phyloP scores from a whole-genome alignment of 2,888 invertebrate genomes.

The Celastrina argiolus region DNA sequence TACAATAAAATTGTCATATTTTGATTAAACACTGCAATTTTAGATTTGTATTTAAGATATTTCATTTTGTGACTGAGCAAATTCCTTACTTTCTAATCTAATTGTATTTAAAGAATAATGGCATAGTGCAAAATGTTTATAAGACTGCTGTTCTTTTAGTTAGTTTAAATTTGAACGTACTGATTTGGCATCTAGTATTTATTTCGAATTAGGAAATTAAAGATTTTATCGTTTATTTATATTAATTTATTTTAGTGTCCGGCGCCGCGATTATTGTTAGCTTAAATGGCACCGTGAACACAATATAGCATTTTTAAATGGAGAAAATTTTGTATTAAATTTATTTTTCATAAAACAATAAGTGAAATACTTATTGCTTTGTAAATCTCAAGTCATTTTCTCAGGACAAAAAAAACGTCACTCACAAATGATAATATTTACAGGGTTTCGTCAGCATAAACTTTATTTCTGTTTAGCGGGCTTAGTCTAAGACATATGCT shows the following conservation, averaged over 20 bases:
- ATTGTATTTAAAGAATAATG: constrained; percentile 5
- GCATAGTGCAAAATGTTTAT: not conserved
- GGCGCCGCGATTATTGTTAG: not conserved
- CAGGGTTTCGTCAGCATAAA: not conserved
- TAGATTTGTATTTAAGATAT: constrained; percentile 24
- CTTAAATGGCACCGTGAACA: too few relatives aligned
- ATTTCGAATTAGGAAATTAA: not conserved
- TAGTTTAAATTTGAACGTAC: not conserved
- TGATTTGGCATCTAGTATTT: constrained; percentile 5
- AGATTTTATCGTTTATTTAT: not conserved
- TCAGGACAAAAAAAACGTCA: too few relatives aligned
- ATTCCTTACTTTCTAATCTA: constrained; percentile 22
- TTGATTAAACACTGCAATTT: constrained; percentile 16
- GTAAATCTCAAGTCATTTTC: too few relatives aligned
- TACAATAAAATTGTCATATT: constrained; percentile 24
- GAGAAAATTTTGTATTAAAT: too few relatives aligned
- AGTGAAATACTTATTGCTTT: too few relatives aligned
- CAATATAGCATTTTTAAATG: too few relatives aligned
- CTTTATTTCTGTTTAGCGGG: not conserved
- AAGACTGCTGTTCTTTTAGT: constrained; percentile 4
- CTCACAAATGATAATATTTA: too few relatives aligned
- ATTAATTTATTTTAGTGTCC: not conserved
- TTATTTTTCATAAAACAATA: too few relatives aligned
- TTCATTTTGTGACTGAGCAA: constrained; percentile 27
- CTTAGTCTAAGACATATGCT: not conserved